phyloP scores from a whole-genome alignment of 2,797 vertebrate species.

The Alcedo atthis region DNA sequence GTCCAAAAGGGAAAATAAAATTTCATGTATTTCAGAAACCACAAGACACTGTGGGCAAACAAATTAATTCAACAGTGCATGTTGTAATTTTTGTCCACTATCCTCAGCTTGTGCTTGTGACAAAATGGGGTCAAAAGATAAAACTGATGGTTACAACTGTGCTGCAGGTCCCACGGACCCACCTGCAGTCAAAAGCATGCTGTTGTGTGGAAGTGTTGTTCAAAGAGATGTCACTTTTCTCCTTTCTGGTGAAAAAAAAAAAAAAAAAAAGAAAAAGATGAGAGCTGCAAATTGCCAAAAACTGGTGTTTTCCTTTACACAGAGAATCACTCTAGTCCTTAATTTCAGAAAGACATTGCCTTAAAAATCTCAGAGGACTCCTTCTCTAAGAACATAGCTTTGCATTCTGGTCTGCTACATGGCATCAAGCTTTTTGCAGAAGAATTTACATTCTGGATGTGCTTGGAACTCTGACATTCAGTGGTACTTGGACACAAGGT shows the following conservation, averaged over 20 bases:
- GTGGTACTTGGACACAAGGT: neutral
- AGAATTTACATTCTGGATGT: neutral
- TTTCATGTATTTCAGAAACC: neutral
- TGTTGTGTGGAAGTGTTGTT: neutral
- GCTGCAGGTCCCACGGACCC: neutral
- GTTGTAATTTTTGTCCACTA: neutral
- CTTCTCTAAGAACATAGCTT: neutral
- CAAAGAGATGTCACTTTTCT: neutral
- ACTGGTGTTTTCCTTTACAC: neutral
- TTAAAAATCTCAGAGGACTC: neutral
- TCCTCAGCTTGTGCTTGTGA: neutral
- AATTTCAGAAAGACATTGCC: neutral
- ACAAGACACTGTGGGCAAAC: accelerated
- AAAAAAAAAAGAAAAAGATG: neutral
- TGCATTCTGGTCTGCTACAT: neutral
- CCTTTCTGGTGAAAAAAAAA: neutral
- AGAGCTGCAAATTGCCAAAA: neutral
- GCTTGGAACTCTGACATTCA: neutral
- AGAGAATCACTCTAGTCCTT: neutral
- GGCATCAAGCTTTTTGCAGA: neutral
- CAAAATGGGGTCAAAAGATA: neutral
- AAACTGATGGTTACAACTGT: neutral
- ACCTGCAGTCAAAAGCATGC: neutral
- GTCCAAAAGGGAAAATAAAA: neutral
- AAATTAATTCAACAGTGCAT: neutral